Conservation (phyloP, 2,888 invertebrate genomes). For the Drosophila meridiana region DNA sequence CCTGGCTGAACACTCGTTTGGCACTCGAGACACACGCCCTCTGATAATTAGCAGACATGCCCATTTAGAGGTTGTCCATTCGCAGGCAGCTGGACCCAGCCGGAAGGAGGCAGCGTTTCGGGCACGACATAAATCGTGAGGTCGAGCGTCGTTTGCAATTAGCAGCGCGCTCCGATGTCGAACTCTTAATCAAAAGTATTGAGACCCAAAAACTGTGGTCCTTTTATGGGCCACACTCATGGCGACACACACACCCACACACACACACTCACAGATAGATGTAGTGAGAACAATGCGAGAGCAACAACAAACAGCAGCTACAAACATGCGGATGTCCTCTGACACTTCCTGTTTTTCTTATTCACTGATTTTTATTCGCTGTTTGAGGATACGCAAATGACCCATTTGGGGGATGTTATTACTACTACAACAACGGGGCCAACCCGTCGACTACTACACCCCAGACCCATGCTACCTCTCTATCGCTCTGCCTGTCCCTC, state of each 20-base stretch:
- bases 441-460: slow-evolving; percentile 53
- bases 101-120: slow-evolving; percentile 50
- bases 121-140: slow-evolving; percentile 70
- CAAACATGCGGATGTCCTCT: slow-evolving; percentile 82
- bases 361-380: slow-evolving; percentile 85
- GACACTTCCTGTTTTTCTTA: slow-evolving; percentile 83
- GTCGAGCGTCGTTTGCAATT: slow-evolving; percentile 75
- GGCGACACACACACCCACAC: slow-evolving; percentile 19
- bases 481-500: not conserved
- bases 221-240: slow-evolving; percentile 65
- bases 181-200: slow-evolving; percentile 80
- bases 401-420: slow-evolving; percentile 86
- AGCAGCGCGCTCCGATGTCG: slow-evolving; percentile 71
- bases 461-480: not conserved
- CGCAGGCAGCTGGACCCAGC: slow-evolving; percentile 4
- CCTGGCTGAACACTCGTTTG: slow-evolving; percentile 18
- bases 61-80: slow-evolving; percentile 66
- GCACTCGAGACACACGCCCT: slow-evolving; percentile 60
- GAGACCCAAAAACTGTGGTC: slow-evolving; percentile 64
- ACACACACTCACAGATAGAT: slow-evolving; percentile 12
- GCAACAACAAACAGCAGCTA: slow-evolving; percentile 46
- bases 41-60: slow-evolving; percentile 67
- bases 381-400: slow-evolving; percentile 85
- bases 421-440: slow-evolving; percentile 66
- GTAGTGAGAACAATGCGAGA: slow-evolving; percentile 48